phyloP scores from a whole-genome alignment of 2,113 vertebrate genomes.

The Tachycineta bicolor region DNA sequence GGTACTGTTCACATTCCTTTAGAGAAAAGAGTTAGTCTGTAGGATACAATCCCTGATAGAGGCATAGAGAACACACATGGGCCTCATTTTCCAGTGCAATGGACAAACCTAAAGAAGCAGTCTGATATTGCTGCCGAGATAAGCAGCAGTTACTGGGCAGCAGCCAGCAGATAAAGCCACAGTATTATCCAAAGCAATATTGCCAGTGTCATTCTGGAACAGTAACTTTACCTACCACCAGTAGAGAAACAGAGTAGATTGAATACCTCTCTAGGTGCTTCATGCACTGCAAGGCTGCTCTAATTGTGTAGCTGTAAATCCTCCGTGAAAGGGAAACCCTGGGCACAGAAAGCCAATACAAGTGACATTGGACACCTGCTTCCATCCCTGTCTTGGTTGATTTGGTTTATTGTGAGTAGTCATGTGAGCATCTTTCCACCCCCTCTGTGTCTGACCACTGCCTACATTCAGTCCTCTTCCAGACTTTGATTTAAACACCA shows the following conservation, averaged over 20 bases:
- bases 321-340: background rate
- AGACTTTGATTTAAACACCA: background rate
- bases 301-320: slow-evolving; percentile 29
- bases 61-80: background rate
- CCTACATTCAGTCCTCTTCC: background rate
- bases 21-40: background rate
- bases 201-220: slow-evolving; percentile 30
- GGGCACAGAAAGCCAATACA: background rate
- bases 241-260: background rate
- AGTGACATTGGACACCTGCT: background rate
- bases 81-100: background rate
- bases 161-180: slow-evolving; percentile 24
- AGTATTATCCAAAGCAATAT: background rate
- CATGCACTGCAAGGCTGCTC: slow-evolving; percentile 12
- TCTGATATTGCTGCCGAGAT: background rate
- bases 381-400: background rate
- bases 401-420: background rate
- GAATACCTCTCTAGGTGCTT: slow-evolving; percentile 14
- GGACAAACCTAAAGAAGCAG: background rate
- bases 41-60: background rate
- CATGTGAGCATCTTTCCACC: background rate
- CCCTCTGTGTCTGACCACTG: background rate
- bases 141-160: slow-evolving; percentile 26
- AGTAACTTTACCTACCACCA: slow-evolving; percentile 12
- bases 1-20: background rate